Base-by-base conservation (phyloP, 1,140 invertebrate genomes). In the Belonocnema kinseyi region DNA sequence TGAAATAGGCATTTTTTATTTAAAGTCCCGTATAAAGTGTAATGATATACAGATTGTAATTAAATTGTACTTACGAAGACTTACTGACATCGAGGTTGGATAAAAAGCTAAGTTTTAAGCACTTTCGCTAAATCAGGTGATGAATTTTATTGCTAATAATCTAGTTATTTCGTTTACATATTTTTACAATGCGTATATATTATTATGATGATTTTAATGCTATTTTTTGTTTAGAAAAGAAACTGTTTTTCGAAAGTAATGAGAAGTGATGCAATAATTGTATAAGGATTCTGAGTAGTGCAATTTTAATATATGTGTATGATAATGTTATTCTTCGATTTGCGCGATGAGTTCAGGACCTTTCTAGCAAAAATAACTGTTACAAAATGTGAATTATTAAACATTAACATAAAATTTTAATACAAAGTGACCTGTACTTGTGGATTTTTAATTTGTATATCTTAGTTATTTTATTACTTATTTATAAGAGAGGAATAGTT, bases 61-160 rank as follows among this genome's bases (percentile, higher is more conserved):
- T 77, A 74, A 72, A 82, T 72, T 83, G 85, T 86, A 86, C 85
- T 86, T 86, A 86, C 52, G 19, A 80, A 83, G 76, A 82, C 76
- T 85, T 85, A 85, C n/a, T 71, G 79, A 85, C 78, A 80, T 83
- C 50, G 72, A 83, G 80, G 76, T 73, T 83, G 82, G 83, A 84
- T 80, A 76, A 73, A 61, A 78, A 81, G 78, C 21, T 46, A 51
- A 56, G 33, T 52, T 50, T 61, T 8, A 14, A 33, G 16, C 52
- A 72, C 71, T 52, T 71, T 80, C 17, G 54, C 50, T 74, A 70
- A 21, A 54, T 77, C 0, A 72, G 70, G 16, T 66, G 33, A 33
- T 61, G 26, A 77, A 74, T 74, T 53, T 61, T 71, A 73, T 66
- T 26, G 13, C 19, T 46, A 66, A 17, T 17, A 66, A 66, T 66